Evolutionary conservation across 2,888 invertebrate species (phyloP).

Genomic region (Desoria tigrina): DNA sequence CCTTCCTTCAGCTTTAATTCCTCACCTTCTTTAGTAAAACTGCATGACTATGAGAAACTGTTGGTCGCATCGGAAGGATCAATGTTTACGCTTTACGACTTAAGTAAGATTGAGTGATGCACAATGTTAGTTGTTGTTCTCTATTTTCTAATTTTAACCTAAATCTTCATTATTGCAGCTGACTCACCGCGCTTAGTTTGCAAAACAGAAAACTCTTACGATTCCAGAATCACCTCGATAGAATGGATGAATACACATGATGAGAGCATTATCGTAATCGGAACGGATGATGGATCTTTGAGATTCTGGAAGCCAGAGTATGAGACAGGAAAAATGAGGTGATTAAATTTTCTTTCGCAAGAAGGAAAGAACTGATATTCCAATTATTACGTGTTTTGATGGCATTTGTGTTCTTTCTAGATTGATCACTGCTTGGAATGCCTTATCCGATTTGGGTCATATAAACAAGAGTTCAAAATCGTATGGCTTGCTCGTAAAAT

Average conservation of each 20-base stretch:
- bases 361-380: too few relatives aligned
- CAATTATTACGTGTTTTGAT: too few relatives aligned
- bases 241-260: conserved; percentile 87
- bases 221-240: conserved; percentile 73
- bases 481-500: conserved; percentile 71
- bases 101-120: conserved; percentile 21
- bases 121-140: too few relatives aligned
- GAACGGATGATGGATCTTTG: conserved; percentile 75
- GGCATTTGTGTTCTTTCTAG: conserved; percentile 57
- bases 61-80: conserved; percentile 48
- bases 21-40: conserved; percentile 44
- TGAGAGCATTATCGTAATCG: conserved; percentile 71
- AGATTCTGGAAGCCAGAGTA: conserved; percentile 66
- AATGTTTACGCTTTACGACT: conserved; percentile 42
- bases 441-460: conserved; percentile 65
- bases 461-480: conserved; percentile 47
- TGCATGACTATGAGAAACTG: conserved; percentile 48
- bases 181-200: conserved; percentile 44
- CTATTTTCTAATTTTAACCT: background rate
- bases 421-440: conserved; percentile 83
- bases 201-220: conserved; percentile 50
- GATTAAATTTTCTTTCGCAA: conserved; percentile 3
- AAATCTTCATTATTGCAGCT: conserved; percentile 21
- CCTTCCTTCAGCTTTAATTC: conserved; percentile 46
- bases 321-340: conserved; percentile 38